Evolutionary conservation across 2,797 vertebrate species (phyloP), one percentile per base, ranked within the genome.

Genomic region (Hyperoplus immaculatus): DNA sequence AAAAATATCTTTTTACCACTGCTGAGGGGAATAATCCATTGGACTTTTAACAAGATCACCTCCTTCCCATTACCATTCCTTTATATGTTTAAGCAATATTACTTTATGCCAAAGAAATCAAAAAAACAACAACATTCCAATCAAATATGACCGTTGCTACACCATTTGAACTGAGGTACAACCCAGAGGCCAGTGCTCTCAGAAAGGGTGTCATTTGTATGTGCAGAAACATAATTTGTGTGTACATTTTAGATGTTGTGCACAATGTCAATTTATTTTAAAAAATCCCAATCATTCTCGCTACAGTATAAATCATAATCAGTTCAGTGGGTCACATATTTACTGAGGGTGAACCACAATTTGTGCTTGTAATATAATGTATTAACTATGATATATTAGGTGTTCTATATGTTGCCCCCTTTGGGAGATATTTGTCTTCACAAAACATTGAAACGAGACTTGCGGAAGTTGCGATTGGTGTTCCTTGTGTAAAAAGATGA

Each of bases 261-360:
- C 72, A 62, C 41, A 21, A 29, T 56, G 79, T 64, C 64, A 50
- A 77, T 72, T 60, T 50, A 64, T 81, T 59, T 36, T 51, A 36
- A 43, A 58, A 16, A 29, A 38, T 72, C 57, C 53, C 57, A 7
- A 45, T 45, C 10, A 7, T 45, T 45, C 6, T 45, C 9, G 15
- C 36, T 11, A 43, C 8, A 68, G 18, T 70, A 72, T 73, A 67
- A 86, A 84, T 78, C 78, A 74, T 72, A 70, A 49, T 78, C 43
- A 63, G 50, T 66, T 76, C 79, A 80, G 57, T 62, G 72, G 77
- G 66, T 83, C 69, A 70, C 51, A 79, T 71, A 77, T 86, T 82
- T 75, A 84, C 62, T 14, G 57, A 56, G 58, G 67, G 57, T 74
- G 64, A 75, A 77, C 47, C 56, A 18, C 4, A 18, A 18, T 16